Evolutionary conservation across 2,888 invertebrate species (phyloP).

Genomic region (Troides oblongomaculatus): DNA sequence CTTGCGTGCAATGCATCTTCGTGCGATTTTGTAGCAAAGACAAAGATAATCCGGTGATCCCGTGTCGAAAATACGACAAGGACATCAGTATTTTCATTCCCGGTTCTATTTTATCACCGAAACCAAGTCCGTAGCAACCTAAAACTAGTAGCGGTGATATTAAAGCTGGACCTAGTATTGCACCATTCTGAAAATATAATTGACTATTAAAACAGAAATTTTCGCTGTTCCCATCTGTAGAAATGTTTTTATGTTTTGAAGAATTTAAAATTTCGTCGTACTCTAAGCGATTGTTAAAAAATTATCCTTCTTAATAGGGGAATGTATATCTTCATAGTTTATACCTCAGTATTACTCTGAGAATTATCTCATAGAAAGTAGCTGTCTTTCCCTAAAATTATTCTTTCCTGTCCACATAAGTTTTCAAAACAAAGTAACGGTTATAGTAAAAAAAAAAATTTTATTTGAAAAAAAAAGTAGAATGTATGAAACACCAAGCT

Average conservation of each 20-base stretch:
- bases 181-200: slow-evolving; percentile 73
- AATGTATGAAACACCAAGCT: too few relatives aligned
- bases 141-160: slow-evolving; percentile 77
- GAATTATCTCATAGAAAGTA: too few relatives aligned
- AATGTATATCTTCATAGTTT: too few relatives aligned
- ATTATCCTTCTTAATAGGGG: too few relatives aligned
- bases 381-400: too few relatives aligned
- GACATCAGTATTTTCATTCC: slow-evolving; percentile 77
- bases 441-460: too few relatives aligned
- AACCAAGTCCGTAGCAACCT: slow-evolving; percentile 82
- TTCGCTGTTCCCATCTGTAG: neutral
- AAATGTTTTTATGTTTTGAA: neutral
- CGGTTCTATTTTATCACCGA: slow-evolving; percentile 71
- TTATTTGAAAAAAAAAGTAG: too few relatives aligned
- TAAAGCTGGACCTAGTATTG: slow-evolving; percentile 77
- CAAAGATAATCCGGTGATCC: slow-evolving; percentile 80
- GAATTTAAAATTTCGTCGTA: neutral
- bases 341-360: too few relatives aligned
- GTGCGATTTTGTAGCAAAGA: slow-evolving; percentile 81
- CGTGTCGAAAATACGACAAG: slow-evolving; percentile 82
- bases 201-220: neutral
- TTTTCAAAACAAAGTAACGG: too few relatives aligned
- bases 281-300: too few relatives aligned
- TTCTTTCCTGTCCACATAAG: too few relatives aligned
- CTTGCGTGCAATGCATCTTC: slow-evolving; percentile 78